These are phyloP conservation scores for Sinocyclocheilus rhinocerous DNA, from an alignment of 2,113 vertebrate genomes.

Conservation along the genomic window DNA sequence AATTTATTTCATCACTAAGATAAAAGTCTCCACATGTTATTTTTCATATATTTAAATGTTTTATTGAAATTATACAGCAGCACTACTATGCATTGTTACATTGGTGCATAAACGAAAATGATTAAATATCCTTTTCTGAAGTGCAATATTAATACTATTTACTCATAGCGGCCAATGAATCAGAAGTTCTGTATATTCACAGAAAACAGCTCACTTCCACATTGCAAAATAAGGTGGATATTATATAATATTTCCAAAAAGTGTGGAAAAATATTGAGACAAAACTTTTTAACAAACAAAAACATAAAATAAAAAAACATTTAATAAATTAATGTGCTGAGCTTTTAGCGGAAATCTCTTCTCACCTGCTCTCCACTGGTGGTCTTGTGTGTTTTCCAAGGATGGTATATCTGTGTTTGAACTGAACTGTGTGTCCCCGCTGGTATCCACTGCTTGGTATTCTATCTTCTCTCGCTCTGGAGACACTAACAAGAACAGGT, in stretches of 20 bases:
- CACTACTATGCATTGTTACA: background rate
- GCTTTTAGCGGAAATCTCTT: background rate
- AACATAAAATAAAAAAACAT: background rate
- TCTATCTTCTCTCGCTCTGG: constrained; percentile 75
- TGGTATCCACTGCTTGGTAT: constrained; percentile 59
- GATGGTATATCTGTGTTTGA: constrained; percentile 62
- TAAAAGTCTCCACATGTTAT: background rate
- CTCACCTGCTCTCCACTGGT: constrained; percentile 78
- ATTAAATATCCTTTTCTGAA: background rate
- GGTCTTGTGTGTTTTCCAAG: constrained; percentile 56
- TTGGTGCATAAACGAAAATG: background rate
- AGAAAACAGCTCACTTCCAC: too few relatives aligned
- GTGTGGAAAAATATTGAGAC: background rate
- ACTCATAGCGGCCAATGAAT: too few relatives aligned
- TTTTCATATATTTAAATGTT: background rate
- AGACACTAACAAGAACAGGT: constrained; percentile 75
- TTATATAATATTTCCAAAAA: background rate
- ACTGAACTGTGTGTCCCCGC: constrained; percentile 64
- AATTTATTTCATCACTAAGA: background rate
- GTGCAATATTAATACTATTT: too few relatives aligned
- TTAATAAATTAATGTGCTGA: background rate
- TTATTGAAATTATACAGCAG: background rate
- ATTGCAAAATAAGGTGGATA: too few relatives aligned
- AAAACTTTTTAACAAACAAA: background rate
- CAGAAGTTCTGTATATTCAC: too few relatives aligned